Conservation (phyloP, 1,140 invertebrate species). For the Musca vetustissima region DNA sequence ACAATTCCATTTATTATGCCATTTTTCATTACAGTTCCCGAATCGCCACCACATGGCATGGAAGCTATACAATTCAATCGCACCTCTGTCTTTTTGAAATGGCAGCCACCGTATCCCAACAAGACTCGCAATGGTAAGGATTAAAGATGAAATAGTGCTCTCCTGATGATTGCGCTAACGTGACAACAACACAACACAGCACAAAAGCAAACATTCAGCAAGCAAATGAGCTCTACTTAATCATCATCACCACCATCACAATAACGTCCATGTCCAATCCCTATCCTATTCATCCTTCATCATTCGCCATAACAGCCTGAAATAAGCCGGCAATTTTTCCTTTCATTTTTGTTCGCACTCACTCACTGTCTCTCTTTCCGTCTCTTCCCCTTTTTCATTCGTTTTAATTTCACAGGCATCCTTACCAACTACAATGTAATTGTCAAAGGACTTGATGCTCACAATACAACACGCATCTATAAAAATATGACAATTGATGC, state of each 20-base stretch:
- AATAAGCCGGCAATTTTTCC: background rate
- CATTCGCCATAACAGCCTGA: too few relatives aligned
- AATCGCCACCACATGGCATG: conserved; percentile 76
- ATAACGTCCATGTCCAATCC: too few relatives aligned
- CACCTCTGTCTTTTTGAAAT: conserved; percentile 78
- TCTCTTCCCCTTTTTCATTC: background rate
- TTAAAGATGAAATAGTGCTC: background rate
- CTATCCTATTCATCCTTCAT: background rate
- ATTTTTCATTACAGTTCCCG: conserved; percentile 65
- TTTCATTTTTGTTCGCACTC: too few relatives aligned
- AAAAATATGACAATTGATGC: conserved; percentile 66
- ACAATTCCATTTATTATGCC: conserved; percentile 21
- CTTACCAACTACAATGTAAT: conserved; percentile 54
- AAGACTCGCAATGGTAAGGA: conserved; percentile 69
- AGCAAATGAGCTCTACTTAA: too few relatives aligned
- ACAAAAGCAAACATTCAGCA: too few relatives aligned
- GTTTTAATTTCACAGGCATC: conserved; percentile 36
- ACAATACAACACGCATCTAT: conserved; percentile 56
- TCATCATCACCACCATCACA: too few relatives aligned
- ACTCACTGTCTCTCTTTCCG: background rate
- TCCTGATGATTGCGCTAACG: conserved; percentile 4
- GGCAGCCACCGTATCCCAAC: conserved; percentile 73
- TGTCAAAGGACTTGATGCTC: conserved; percentile 53
- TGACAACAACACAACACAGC: background rate
- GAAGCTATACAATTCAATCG: conserved; percentile 78